phyloP scores from a whole-genome alignment of 2,797 vertebrate genomes.

The Notolabrus celidotus region DNA sequence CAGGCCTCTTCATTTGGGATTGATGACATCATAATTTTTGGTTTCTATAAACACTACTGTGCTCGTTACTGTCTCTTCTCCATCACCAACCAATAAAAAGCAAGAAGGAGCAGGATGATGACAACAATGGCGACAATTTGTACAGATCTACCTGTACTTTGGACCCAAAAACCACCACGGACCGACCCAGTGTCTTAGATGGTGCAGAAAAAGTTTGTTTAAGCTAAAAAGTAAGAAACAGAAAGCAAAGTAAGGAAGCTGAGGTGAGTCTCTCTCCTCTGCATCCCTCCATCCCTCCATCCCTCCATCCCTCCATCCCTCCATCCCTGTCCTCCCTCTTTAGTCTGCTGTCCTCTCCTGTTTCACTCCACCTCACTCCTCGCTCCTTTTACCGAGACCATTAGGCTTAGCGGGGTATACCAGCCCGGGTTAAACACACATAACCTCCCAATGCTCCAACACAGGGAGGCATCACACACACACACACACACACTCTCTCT shows the following conservation, averaged over 20 bases:
- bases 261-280: constrained; percentile 9
- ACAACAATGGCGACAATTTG: too few species aligned
- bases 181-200: too few species aligned
- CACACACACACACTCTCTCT: constrained; percentile 16
- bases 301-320: constrained; percentile 33
- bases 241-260: neutral
- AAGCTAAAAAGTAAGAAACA: neutral
- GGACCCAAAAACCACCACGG: too few species aligned
- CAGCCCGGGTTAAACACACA: constrained; percentile 71
- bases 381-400: constrained; percentile 43
- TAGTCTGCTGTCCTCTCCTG: constrained; percentile 31
- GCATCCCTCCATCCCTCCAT: constrained; percentile 21
- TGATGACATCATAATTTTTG: too few species aligned
- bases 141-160: too few species aligned
- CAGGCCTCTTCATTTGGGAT: too few species aligned
- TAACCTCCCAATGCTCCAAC: constrained; percentile 44
- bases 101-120: too few species aligned
- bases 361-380: constrained; percentile 35
- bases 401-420: constrained; percentile 49
- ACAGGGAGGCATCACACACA: constrained; percentile 18
- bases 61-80: too few species aligned
- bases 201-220: neutral
- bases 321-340: constrained; percentile 31
- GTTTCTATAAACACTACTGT: too few species aligned
- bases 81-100: too few species aligned